Evolutionary conservation across 2,797 vertebrate species (phyloP), one percentile per base, ranked within the genome.

Genomic region (Sus cebifrons): DNA sequence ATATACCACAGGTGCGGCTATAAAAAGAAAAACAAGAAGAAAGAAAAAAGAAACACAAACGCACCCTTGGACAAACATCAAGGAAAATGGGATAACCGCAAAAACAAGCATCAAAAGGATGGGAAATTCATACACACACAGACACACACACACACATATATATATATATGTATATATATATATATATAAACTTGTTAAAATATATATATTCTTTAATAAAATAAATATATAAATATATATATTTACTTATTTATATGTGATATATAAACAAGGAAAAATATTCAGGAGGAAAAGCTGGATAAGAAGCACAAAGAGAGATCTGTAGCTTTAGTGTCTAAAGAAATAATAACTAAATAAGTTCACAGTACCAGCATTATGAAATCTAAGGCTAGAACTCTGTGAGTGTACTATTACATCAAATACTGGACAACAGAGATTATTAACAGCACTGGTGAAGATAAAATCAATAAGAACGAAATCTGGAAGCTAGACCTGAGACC

Each of bases 391-490:
- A 58, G 70, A 83, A 52, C 32, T 49, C 27, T 58, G 60, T 29
- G 60, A 82, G 60, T 77, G 4, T n/a, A 49, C 14, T 71, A 40
- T 64, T 77, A 25, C 18, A 16, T 49, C 11, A 74, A 18, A 9
- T 60, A 79, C 44, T 64, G 16, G 54, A 56, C 49, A 40, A 7
- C 67, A 68, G 49, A 82, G 36, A 81, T 87, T 67, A 2, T 49
- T 17, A 94, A 27, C 7, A 96, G 27, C 15, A 15, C 0, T 36
- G 36, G 36, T 36, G 25, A 92, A 64, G 58, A 83, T 40, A 74
- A 94, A 92, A 92, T 36, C 16, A 87, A 10, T 44, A 86, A 89
- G 67, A 75, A 40, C 52, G n/a, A 87, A 23, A 84, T 65, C 86
- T 87, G 32, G 67, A 67, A 83, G 56, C 3, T 40, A 70, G 29